Base-by-base conservation (phyloP, 2,797 vertebrate species). In the Rousettus madagascariensis region DNA sequence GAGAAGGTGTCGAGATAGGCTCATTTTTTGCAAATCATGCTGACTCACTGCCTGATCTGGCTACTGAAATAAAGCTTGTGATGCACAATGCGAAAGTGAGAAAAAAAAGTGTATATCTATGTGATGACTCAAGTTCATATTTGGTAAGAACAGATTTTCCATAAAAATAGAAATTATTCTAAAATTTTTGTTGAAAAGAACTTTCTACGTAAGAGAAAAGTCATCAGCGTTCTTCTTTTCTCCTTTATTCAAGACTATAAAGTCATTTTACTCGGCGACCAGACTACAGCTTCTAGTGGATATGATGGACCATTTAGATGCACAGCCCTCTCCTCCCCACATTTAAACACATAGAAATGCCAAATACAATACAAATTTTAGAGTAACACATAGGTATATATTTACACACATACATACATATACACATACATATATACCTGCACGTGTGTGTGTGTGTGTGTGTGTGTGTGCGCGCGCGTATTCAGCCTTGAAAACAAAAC, bases 111-210 rank as follows among this genome's bases (percentile, higher is more conserved):
- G 26, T 46, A 51, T 49, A 90, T 77, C 87, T 78, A 93, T 74
- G 46, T 36, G 30, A 20, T 91, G 85, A 96, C 26, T 93, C 43
- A 49, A 49, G 38, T 90, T 93, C 55, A 16, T 59, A 69, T 16
- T 87, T 65, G n/a, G n/a, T 92, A 85, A 92, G 82, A 90, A 96
- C 38, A 93, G 74, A 83, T 65, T 85, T 79, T 43, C 43, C 55
- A 63, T 33, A 71, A 84, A 96, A 87, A 89, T 46, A 90, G 71
- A 95, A 93, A 80, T 30, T 86, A n/a, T 78, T 69, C 30, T 90
- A 71, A 96, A 86, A 36, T 49, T 65, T 74, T 41, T 10, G 41
- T 41, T 20, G 43, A 55, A 78, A 95, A 96, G 24, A 72, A 66
- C 46, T 66, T 65, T 66, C 75, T 85, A 30, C 12, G n/a, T 16